Evolutionary conservation across 2,113 vertebrate genomes (phyloP), one percentile per base, ranked within the genome.

Genomic region (Indicator indicator): DNA sequence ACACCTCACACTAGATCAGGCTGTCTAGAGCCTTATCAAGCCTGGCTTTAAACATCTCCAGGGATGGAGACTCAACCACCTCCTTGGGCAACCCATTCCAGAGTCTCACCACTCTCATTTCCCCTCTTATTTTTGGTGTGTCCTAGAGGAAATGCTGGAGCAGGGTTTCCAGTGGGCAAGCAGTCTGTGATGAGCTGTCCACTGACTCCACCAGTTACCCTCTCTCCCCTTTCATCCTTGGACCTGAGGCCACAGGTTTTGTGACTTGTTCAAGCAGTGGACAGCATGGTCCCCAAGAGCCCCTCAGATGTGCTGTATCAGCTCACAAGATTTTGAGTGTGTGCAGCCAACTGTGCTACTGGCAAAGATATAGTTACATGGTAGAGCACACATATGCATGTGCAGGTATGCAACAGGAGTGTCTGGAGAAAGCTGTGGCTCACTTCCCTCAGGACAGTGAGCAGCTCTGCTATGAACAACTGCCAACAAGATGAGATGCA

Each of bases 371-470:
- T 16, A 13, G 2, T 52, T 54, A 5, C 13, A 1, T 0, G 5
- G 7, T 1, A n/a, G 58, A 15, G 32, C 26, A 17, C 63, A 6
- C 0, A 4, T 36, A 16, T 40, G 71, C 32, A 8, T 11, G 16
- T 11, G 16, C 69, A 67, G 55, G 30, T 65, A 3, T 0, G 6
- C 23, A 76, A 12, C 18, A 38, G 75, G 59, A n/a, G 11, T 16
- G 73, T 20, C 48, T 32, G n/a, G 20, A 60, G 18, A 55, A 76
- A 56, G 54, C 69, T 56, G 33, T 0, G 0, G 18, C 56, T 91
- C 44, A 0, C 44, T 72, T 33, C 8, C 36, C 33, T 69, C 33
- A 14, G 36, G 27, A 38, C 60, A 9, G 17, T 27, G 38, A 75
- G 52, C 59, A 70, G 40, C 67, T 84, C 55, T 65, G 32, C 63